Evolutionary conservation across 2,113 vertebrate species (phyloP).

Genomic region (Gymnorhina tibicen): DNA sequence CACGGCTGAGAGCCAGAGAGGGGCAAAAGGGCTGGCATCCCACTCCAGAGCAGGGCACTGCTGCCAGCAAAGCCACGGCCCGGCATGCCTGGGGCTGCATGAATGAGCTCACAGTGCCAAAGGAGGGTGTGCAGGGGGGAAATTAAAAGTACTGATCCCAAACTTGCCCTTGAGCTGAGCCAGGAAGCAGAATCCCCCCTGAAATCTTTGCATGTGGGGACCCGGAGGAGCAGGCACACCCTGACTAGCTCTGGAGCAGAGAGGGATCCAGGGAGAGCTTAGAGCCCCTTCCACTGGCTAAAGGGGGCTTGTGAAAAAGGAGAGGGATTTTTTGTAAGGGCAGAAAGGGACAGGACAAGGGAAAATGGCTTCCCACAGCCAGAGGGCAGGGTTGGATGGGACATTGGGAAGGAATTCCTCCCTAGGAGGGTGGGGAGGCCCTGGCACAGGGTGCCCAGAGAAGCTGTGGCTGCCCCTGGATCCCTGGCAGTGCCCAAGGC

Average conservation of each 20-base stretch:
- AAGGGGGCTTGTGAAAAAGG: background rate
- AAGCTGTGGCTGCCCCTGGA: background rate
- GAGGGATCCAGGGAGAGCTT: background rate
- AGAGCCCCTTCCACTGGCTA: background rate
- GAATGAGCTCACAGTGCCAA: background rate
- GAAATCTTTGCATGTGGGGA: background rate
- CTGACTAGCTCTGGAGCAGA: background rate
- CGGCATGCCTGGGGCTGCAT: background rate
- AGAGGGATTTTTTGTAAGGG: background rate
- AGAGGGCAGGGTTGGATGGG: background rate
- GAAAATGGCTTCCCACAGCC: too few relatives aligned
- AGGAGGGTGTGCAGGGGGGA: background rate
- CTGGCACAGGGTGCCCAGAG: background rate
- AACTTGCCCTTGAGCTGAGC: background rate
- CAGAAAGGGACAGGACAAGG: background rate
- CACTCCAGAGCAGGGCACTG: rapidly evolving
- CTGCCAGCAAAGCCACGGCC: background rate
- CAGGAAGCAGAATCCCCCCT: background rate
- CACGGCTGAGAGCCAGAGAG: background rate
- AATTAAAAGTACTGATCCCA: background rate
- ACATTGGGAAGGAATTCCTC: background rate
- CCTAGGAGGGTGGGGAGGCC: background rate
- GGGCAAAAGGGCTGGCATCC: background rate
- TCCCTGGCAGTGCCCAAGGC: background rate
- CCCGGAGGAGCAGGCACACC: background rate